Conservation (phyloP, 1,140 invertebrate genomes). For the Panagrolaimus sp. region DNA sequence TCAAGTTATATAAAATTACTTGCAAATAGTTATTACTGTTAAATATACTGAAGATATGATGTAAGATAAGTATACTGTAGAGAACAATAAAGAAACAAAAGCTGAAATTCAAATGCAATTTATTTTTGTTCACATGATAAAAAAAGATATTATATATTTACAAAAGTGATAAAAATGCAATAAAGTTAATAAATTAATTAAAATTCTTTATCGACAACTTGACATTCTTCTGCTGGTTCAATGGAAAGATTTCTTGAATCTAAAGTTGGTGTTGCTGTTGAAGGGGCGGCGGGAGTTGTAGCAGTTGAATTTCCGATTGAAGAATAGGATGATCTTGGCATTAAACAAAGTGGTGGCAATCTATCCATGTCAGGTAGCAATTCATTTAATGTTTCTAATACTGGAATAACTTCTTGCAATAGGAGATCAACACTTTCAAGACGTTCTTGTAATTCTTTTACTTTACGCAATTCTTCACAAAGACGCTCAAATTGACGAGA, state of each 20-base stretch:
- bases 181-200: no score
- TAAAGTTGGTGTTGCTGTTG: neutral
- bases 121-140: no score
- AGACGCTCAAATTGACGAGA: slow-evolving; percentile 7
- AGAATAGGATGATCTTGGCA: neutral
- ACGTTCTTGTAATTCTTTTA: neutral
- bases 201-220: no score
- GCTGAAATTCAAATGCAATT: neutral
- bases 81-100: no score
- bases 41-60: no score
- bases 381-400: neutral
- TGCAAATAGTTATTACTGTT: no score
- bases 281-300: neutral
- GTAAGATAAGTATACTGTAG: no score
- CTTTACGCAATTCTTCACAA: neutral
- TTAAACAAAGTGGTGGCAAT: neutral
- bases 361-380: neutral
- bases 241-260: no score
- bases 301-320: neutral
- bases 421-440: neutral
- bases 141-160: neutral
- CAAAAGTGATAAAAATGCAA: neutral
- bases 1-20: no score
- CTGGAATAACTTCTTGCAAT: neutral
- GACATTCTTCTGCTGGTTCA: no score